Conservation (phyloP, 2,888 invertebrate species). For the Prosopocoilus inquinatus region DNA sequence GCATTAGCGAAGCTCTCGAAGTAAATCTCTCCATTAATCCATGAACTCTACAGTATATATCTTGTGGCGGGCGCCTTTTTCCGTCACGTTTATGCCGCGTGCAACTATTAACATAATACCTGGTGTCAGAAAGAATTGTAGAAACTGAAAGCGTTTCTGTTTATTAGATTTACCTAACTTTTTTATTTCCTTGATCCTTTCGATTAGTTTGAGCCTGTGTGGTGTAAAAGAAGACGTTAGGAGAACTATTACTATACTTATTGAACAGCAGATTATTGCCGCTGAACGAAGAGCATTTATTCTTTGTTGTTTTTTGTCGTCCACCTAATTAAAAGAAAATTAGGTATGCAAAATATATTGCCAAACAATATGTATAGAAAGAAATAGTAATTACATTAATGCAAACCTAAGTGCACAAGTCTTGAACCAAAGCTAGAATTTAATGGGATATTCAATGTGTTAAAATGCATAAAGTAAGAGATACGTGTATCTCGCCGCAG, state of each 20-base stretch:
- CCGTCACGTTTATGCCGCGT: conserved; percentile 4
- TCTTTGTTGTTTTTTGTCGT: conserved; percentile 5
- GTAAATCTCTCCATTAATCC: conserved; percentile 62
- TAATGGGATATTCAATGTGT: too few species aligned
- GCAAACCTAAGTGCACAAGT: too few species aligned
- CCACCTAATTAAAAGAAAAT: not conserved
- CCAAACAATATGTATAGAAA: not conserved
- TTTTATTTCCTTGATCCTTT: conserved; percentile 2
- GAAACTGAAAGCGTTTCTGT: too few species aligned
- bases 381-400: too few species aligned
- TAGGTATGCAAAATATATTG: too few species aligned
- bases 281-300: conserved; percentile 1
- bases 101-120: conserved; percentile 8
- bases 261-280: conserved; percentile 18
- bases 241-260: conserved; percentile 25
- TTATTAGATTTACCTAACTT: too few species aligned
- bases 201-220: conserved; percentile 8
- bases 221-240: conserved; percentile 21
- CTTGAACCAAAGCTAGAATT: too few species aligned
- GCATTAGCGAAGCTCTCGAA: conserved; percentile 64
- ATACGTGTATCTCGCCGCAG: too few species aligned
- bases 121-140: not conserved
- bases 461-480: too few species aligned
- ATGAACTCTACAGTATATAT: conserved; percentile 40
- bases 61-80: conserved; percentile 14